Evolutionary conservation across 2,888 invertebrate genomes (phyloP).

Genomic region (Rugalucina vietnamica): DNA sequence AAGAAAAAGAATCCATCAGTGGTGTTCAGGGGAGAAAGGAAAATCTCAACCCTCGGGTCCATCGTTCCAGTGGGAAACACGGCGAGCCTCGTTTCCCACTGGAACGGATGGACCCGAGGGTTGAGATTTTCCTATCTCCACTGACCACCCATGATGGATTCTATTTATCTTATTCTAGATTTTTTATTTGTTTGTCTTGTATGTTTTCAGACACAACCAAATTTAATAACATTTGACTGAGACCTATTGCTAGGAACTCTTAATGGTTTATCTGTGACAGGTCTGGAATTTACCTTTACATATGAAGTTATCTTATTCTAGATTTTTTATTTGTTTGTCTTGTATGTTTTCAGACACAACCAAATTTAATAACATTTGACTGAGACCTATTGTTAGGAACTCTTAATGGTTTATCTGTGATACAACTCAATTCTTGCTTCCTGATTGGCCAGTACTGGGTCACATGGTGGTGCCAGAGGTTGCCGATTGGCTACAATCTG

Average conservation of each 20-base stretch:
- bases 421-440: background rate
- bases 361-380: conserved; percentile 62
- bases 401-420: conserved; percentile 9
- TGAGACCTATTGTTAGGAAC: conserved; percentile 27
- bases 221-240: conserved; percentile 64
- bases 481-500: background rate
- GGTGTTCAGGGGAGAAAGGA: no score
- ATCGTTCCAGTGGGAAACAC: no score
- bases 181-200: no score
- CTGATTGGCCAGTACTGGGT: background rate
- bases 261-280: no score
- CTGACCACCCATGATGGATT: no score
- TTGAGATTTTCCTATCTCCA: no score
- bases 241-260: background rate
- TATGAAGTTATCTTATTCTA: background rate
- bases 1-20: no score
- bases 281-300: no score
- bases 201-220: conserved; percentile 55
- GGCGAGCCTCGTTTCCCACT: no score
- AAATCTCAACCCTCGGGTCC: no score
- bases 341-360: conserved; percentile 50
- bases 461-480: background rate
- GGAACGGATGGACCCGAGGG: no score
- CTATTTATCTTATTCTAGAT: background rate
- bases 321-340: no score